A percentile compares a stretch with the other conserved stretches of the same genome.
phyloP scores from a whole-genome alignment of 2,113 vertebrate genomes.

The Pedionomus torquatus region DNA sequence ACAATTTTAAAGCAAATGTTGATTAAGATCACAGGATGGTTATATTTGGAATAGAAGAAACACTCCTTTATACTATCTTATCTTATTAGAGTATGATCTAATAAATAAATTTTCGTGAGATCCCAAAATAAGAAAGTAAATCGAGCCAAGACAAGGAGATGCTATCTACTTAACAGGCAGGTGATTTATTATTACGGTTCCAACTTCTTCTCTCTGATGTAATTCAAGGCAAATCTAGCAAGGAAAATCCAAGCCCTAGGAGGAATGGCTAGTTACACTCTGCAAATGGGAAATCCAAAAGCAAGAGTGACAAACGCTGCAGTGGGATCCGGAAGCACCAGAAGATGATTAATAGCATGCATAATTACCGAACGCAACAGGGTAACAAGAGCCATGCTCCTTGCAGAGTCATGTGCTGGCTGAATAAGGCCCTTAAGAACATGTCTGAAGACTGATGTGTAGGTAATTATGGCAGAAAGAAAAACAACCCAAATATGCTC shows the following conservation, averaged over 20 bases:
- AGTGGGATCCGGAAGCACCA: neutral
- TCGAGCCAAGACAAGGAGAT: neutral
- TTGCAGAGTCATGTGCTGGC: neutral
- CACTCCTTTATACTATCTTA: neutral
- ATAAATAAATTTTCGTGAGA: neutral
- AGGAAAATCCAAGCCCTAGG: neutral
- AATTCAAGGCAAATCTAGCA: neutral
- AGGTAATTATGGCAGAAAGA: neutral
- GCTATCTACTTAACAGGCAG: neutral
- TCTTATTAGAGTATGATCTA: neutral
- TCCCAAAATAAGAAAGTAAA: neutral
- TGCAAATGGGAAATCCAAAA: neutral
- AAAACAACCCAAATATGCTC: neutral
- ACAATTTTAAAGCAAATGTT: neutral
- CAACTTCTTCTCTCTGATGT: neutral
- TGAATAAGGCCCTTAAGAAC: neutral
- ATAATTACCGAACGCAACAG: neutral
- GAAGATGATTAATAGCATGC: neutral
- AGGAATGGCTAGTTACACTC: neutral
- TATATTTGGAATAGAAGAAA: neutral
- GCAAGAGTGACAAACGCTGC: neutral
- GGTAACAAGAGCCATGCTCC: rapidly evolving
- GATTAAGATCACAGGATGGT: neutral
- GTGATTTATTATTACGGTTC: neutral
- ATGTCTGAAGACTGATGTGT: neutral